Evolutionary conservation across 2,113 vertebrate genomes (phyloP).

Genomic region (Mastomys coucha): DNA sequence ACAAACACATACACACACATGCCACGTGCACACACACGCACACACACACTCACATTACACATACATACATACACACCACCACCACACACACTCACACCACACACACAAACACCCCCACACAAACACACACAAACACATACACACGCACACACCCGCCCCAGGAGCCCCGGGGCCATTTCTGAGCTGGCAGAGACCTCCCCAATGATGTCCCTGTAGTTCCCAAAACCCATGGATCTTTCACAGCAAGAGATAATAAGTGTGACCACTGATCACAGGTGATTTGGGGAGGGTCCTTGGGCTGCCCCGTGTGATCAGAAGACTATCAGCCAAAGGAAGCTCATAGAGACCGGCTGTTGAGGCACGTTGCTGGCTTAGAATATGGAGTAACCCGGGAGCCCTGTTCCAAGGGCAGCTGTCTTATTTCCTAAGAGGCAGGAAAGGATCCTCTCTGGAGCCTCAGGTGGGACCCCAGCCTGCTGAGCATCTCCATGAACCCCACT

Average conservation of each 20-base stretch:
- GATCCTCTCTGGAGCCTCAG: fast-evolving
- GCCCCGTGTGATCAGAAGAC: neutral
- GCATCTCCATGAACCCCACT: fast-evolving
- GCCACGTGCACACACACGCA: too few relatives aligned
- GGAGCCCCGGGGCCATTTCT: fast-evolving
- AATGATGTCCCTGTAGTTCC: neutral
- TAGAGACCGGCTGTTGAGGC: fast-evolving
- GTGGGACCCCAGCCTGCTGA: neutral
- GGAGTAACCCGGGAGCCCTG: fast-evolving
- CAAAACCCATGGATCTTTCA: fast-evolving
- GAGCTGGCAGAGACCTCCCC: neutral
- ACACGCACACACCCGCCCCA: too few relatives aligned
- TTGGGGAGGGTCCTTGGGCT: neutral
- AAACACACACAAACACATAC: fast-evolving
- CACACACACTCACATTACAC: too few relatives aligned
- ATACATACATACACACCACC: too few relatives aligned
- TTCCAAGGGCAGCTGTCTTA: neutral
- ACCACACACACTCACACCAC: too few relatives aligned
- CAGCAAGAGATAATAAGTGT: neutral
- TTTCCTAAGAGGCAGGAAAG: neutral
- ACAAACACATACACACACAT: fast-evolving
- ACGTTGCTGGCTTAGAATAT: fast-evolving
- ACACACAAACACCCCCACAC: too few relatives aligned
- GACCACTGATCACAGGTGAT: neutral
- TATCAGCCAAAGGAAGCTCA: fast-evolving